Percentiles rank a stretch among this genome's conserved stretches.
Conservation (phyloP, 2,113 vertebrate genomes). For the Odocoileus virginianus region DNA sequence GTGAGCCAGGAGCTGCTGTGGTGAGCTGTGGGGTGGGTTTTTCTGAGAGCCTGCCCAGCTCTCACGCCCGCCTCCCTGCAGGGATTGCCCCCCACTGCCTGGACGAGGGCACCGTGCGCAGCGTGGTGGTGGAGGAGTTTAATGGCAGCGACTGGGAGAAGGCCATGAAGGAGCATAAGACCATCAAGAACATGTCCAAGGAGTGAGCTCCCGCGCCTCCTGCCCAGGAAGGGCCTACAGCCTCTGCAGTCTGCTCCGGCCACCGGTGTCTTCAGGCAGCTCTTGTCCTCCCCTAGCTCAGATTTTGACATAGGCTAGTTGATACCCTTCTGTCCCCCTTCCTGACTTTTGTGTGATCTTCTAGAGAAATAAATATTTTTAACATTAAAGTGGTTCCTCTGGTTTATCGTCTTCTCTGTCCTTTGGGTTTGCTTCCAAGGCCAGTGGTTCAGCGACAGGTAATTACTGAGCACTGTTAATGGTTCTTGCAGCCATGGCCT, state of each 20-base stretch:
- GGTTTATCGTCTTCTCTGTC: constrained; percentile 7
- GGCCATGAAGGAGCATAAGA: constrained; percentile 88
- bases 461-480: neutral
- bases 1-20: neutral
- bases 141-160: constrained; percentile 94
- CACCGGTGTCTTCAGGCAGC: constrained; percentile 53
- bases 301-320: constrained; percentile 51
- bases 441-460: neutral
- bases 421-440: neutral
- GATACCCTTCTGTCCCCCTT: neutral
- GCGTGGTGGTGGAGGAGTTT: constrained; percentile 87
- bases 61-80: constrained; percentile 59
- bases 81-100: constrained; percentile 94
- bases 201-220: constrained; percentile 65
- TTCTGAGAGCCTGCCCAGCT: neutral
- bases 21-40: neutral
- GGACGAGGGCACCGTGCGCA: constrained; percentile 90
- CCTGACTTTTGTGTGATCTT: constrained; percentile 72
- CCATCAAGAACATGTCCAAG: constrained; percentile 90
- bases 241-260: neutral
- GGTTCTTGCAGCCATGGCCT: neutral
- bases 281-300: neutral
- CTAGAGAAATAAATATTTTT: constrained; percentile 74
- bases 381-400: constrained; percentile 40
- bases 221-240: neutral